A percentile compares a stretch with the other conserved stretches of the same genome.
phyloP scores from a whole-genome alignment of 2,888 invertebrate species.

The Cephus runcator region DNA sequence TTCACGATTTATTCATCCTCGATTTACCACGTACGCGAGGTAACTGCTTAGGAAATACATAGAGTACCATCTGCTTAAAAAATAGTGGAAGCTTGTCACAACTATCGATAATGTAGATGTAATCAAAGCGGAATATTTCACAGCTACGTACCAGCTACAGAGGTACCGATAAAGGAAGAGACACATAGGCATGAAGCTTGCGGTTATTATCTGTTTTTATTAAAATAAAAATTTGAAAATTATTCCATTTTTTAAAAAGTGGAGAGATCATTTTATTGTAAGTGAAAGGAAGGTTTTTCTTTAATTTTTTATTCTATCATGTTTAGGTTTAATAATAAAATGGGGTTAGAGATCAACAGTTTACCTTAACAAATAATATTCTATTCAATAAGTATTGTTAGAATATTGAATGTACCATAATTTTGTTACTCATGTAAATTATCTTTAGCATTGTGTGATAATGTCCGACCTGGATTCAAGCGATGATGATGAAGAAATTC shows the following conservation, averaged over 20 bases:
- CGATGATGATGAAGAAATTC: constrained; percentile 33
- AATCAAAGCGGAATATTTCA: not conserved
- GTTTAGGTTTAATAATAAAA: not conserved
- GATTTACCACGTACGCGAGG: not conserved
- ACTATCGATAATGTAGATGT: not conserved
- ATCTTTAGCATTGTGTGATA: constrained; percentile 17
- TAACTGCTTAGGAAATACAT: not conserved
- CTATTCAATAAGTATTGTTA: not conserved
- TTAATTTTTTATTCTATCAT: not conserved
- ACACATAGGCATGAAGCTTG: not conserved
- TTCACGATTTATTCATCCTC: too few relatives aligned
- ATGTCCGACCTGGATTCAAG: constrained; percentile 48
- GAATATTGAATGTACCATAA: not conserved
- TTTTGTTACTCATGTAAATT: not conserved
- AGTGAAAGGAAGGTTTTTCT: not conserved
- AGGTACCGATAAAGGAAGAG: not conserved
- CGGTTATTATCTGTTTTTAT: not conserved
- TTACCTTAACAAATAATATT: not conserved
- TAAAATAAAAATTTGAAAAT: not conserved
- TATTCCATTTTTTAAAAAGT: not conserved
- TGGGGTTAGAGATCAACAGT: not conserved
- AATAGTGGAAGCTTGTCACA: not conserved
- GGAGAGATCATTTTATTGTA: not conserved
- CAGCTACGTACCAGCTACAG: not conserved
- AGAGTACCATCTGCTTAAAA: not conserved